Percentiles rank a stretch among this genome's conserved stretches.
These are phyloP conservation scores for Protobothrops mucrosquamatus DNA, from an alignment of 2,113 vertebrate species.

Conservation along the genomic window DNA sequence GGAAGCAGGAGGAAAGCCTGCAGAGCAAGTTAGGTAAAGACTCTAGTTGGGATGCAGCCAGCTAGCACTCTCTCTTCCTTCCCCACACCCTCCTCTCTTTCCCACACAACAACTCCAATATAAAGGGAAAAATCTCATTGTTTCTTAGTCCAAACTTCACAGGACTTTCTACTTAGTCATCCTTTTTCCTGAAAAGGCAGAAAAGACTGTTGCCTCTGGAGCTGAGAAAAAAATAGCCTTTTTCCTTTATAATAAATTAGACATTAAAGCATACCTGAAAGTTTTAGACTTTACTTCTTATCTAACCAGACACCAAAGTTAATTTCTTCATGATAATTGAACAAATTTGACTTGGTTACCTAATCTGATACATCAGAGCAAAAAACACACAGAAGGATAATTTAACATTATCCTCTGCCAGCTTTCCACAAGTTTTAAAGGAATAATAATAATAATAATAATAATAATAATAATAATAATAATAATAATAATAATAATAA, in stretches of 20 bases:
- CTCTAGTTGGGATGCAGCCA: background rate
- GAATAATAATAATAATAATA: background rate
- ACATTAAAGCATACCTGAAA: background rate
- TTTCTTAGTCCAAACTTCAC: background rate
- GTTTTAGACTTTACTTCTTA: background rate
- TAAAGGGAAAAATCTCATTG: background rate
- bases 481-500: no score
- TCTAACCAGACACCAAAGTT: background rate
- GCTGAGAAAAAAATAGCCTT: background rate
- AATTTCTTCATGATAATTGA: background rate
- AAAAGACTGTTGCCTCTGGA: background rate
- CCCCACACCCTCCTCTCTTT: background rate
- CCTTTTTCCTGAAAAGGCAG: background rate
- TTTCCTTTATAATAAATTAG: background rate
- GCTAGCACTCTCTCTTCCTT: background rate
- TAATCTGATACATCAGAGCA: background rate
- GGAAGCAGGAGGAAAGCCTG: background rate
- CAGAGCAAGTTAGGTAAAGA: background rate
- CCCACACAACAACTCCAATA: background rate
- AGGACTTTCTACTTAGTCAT: background rate
- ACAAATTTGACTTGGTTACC: background rate
- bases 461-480: no score
- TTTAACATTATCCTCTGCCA: background rate
- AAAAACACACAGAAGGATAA: background rate
- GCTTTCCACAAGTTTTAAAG: background rate